These are phyloP conservation scores for Amphipyra berbera DNA, from an alignment of 2,888 invertebrate species.

Conservation along the genomic window DNA sequence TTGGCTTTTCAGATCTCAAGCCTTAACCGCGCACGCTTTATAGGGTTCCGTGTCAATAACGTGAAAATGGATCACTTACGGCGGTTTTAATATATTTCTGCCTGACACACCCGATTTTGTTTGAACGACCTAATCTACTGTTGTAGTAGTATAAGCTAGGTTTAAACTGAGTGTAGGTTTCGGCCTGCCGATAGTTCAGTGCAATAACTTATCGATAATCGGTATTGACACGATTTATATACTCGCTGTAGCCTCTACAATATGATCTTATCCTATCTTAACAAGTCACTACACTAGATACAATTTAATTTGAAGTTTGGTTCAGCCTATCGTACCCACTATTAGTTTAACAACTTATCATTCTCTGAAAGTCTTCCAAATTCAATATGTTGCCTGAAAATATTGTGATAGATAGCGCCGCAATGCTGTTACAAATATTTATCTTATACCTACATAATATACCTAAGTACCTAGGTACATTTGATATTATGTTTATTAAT, in stretches of 20 bases:
- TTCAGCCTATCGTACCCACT: background rate
- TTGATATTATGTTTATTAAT: background rate
- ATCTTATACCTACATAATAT: background rate
- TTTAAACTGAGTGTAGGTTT: slow-evolving; percentile 5
- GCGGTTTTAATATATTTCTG: slow-evolving; percentile 48
- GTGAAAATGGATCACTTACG: slow-evolving; percentile 52
- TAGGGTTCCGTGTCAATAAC: slow-evolving; percentile 55
- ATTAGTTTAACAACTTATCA: slow-evolving; percentile 3
- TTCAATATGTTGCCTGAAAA: slow-evolving; percentile 3
- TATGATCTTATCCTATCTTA: slow-evolving; percentile 1
- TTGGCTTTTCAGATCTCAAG: slow-evolving; percentile 48
- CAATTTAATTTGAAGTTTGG: background rate
- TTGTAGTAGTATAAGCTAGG: slow-evolving; percentile 8
- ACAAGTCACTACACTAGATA: background rate
- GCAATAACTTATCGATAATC: slow-evolving; percentile 5
- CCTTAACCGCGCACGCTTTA: slow-evolving; percentile 57
- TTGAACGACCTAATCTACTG: slow-evolving; percentile 33
- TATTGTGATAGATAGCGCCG: background rate
- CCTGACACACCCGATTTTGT: slow-evolving; percentile 41
- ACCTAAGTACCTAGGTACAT: background rate
- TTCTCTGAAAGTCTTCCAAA: background rate
- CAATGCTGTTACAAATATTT: background rate
- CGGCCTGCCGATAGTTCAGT: background rate
- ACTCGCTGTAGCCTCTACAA: background rate
- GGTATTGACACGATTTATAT: background rate